These are phyloP conservation scores for Varanus salvator DNA, from an alignment of 2,113 vertebrate genomes.

Conservation along the genomic window DNA sequence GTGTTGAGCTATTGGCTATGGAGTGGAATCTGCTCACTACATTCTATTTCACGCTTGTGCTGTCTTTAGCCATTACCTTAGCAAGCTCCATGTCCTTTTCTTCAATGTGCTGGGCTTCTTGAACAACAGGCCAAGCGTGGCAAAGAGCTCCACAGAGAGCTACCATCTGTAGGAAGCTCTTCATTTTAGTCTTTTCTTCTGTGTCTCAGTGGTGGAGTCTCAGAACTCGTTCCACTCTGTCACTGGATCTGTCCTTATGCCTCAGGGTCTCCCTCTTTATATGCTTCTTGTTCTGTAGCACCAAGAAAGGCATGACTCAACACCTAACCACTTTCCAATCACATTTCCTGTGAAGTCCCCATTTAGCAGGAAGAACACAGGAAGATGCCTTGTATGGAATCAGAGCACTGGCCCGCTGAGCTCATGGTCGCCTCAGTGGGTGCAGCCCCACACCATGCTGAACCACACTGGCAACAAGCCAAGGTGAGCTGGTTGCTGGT, in stretches of 20 bases:
- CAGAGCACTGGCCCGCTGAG: neutral
- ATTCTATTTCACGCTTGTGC: neutral
- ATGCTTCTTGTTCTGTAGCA: slow-evolving; percentile 59
- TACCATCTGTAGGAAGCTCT: slow-evolving; percentile 56
- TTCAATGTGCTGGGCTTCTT: neutral
- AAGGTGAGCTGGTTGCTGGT: too few species aligned
- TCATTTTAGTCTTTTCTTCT: slow-evolving; percentile 58
- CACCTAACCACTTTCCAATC: slow-evolving; percentile 66
- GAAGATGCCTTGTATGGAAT: neutral
- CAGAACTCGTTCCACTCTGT: slow-evolving; percentile 24
- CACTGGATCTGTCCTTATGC: slow-evolving; percentile 20
- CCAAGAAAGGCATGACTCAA: slow-evolving; percentile 72
- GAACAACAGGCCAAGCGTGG: slow-evolving; percentile 32
- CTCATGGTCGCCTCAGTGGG: neutral
- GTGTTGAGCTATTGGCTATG: neutral
- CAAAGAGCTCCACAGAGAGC: slow-evolving; percentile 38
- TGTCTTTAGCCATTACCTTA: slow-evolving; percentile 61
- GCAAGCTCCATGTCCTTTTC: slow-evolving; percentile 51
- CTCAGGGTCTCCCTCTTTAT: slow-evolving; percentile 67
- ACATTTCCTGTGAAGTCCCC: slow-evolving; percentile 41
- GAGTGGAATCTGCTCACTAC: too few species aligned
- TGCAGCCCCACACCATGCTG: neutral
- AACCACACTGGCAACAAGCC: too few species aligned
- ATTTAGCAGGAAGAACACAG: slow-evolving; percentile 36
- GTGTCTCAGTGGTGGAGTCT: neutral